Evolutionary conservation across 2,888 invertebrate genomes (phyloP), one percentile per base, ranked within the genome.

Genomic region (Limenitis camilla): DNA sequence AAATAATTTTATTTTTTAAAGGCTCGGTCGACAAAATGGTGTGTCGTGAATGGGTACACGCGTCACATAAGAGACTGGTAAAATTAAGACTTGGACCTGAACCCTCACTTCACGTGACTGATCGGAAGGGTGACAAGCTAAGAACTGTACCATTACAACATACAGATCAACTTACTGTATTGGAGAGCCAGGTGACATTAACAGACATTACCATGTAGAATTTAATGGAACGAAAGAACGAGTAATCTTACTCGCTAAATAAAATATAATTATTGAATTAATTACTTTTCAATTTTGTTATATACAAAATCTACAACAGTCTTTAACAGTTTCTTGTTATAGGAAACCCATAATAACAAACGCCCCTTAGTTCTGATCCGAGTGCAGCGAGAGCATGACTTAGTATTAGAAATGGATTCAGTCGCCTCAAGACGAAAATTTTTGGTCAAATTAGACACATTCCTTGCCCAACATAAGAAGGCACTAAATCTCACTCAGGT

Each of bases 31-130:
- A 96, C 70, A 96, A 96, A 72, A 96, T 96, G 95, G 90, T 96
- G 41, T 96, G 96, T 39, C 92, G 96, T 31, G 97, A 97, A 76
- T 97, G 97, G 97, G 88, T 97, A 11, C 96, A 97, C 71, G 96
- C 96, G 1, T 96, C 96, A 63, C 92, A 97, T 76, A 95, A 96
- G 65, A 90, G 97, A 0, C 77, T 95, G 38, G 96, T 97, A 0
- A 97, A 96, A 65, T 90, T 97, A 0, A 93, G 96, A 61, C 93
- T 97, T 64, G 97, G 97, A 0, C 96, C 97, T 0, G 96, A 97
- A 72, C 90, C 94, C 0, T 93, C 94, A 0, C 89, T 97, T 10
- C 93, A 95, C 65, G 94, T 96, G 1, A 93, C 96, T 0, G 96
- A 96, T 66, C 89, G 97, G 6, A 97, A 97, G 72, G 97, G 97